Evolutionary conservation across 1,140 invertebrate species (phyloP).

Genomic region (Copidosoma floridanum): DNA sequence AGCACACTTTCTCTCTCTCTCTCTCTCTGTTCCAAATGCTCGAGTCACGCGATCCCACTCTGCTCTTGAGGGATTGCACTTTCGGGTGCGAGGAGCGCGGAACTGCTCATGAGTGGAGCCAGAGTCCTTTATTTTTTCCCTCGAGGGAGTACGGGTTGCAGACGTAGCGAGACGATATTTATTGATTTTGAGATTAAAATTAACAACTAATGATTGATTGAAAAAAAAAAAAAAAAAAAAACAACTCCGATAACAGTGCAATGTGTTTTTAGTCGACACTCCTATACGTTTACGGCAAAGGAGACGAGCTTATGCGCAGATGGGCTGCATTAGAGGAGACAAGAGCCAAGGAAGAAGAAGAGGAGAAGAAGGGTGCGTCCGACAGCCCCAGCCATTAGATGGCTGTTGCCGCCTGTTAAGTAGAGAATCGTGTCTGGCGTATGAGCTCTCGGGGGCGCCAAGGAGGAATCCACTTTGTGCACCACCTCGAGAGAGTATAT

Average conservation of each 20-base stretch:
- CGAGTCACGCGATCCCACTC: slow-evolving; percentile 2
- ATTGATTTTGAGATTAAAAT: too few relatives aligned
- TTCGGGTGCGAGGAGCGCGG: not conserved
- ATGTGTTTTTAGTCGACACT: slow-evolving; percentile 10
- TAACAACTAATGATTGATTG: too few relatives aligned
- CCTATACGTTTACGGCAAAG: not conserved
- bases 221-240: too few relatives aligned
- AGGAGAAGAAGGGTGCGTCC: too few relatives aligned
- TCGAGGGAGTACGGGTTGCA: too few relatives aligned
- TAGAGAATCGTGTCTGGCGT: slow-evolving; percentile 53
- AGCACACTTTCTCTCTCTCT: too few relatives aligned
- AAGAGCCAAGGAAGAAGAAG: too few relatives aligned
- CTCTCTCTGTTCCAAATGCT: not conserved
- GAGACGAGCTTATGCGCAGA: not conserved
- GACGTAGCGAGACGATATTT: too few relatives aligned
- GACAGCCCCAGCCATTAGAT: slow-evolving; percentile 20
- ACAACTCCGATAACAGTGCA: too few relatives aligned
- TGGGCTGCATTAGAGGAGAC: not conserved
- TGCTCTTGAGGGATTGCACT: slow-evolving; percentile 6
- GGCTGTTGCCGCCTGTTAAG: slow-evolving; percentile 38
- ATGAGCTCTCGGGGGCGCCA: slow-evolving; percentile 39
- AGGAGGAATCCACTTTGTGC: slow-evolving; percentile 27
- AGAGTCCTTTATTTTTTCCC: not conserved
- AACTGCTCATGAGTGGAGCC: not conserved
- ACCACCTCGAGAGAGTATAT: slow-evolving; percentile 22